Conservation (phyloP, 1,140 invertebrate genomes). For the Hirudo medicinalis region DNA sequence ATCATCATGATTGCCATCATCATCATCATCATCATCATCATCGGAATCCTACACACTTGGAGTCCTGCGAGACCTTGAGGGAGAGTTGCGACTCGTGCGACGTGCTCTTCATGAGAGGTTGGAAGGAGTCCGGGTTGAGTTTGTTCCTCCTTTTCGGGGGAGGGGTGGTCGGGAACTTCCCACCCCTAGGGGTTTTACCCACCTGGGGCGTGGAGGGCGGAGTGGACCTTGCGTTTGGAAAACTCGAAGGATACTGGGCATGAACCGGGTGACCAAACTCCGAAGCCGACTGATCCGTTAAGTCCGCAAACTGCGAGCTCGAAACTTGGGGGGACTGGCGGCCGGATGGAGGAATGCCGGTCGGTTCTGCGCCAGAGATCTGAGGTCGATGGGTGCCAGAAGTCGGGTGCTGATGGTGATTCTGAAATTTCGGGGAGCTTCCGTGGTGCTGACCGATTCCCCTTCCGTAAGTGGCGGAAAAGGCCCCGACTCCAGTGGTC, state of each 20-base stretch:
- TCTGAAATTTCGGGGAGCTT: conserved; percentile 30
- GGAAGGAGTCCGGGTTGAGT: conserved; percentile 45
- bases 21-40: not conserved
- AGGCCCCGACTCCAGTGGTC: conserved; percentile 57
- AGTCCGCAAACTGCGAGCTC: conserved; percentile 18
- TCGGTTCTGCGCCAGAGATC: not conserved
- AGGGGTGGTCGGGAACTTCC: conserved; percentile 63
- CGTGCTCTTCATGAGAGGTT: conserved; percentile 70
- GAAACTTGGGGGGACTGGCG: not conserved
- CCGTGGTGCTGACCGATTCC: conserved; percentile 24
- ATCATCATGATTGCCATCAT: not conserved
- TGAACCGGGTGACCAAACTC: conserved; percentile 33
- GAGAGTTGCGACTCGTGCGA: conserved; percentile 77
- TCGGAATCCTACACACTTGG: conserved; percentile 25
- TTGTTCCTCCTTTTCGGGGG: conserved; percentile 55
- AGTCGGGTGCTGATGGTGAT: conserved; percentile 34
- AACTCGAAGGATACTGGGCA: conserved; percentile 4
- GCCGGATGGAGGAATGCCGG: not conserved
- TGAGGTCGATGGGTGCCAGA: not conserved
- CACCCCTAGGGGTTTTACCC: conserved; percentile 35
- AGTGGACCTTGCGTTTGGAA: conserved; percentile 29
- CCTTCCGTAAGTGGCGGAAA: conserved; percentile 26
- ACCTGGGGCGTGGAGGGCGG: conserved; percentile 53
- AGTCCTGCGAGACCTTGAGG: conserved; percentile 44
- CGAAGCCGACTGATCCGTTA: conserved; percentile 31